Base-by-base conservation (phyloP, 1,140 invertebrate species). In the Andrena cerasifolii region DNA sequence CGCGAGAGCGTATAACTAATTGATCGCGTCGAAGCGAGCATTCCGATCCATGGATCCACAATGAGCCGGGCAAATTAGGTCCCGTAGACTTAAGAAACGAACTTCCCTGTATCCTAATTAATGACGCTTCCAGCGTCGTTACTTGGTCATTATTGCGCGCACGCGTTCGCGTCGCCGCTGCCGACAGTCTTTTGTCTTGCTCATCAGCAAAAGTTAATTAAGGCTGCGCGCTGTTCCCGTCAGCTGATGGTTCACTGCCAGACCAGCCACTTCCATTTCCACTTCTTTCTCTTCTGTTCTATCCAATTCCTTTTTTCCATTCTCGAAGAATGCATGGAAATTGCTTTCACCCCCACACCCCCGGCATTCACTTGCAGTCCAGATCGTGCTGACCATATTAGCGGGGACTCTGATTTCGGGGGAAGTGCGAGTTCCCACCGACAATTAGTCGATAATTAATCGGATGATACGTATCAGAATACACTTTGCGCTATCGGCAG, bases 131-230 rank as follows among this genome's bases (percentile, higher is more conserved):
- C 40, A 28, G 10, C 0, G 47, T 54, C 49, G 14, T 36, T 62
- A 47, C 36, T 26, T 12, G 24, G n/a, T 65, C 70, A n/a, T 43
- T 67, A 53, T 67, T 49, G 16, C 24, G 18, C n/a, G 8, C 26
- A 1, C 18, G n/a, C 26, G 40, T 53, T 31, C 3, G 36, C 51
- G 58, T 65, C 61, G 61, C 10, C 18, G 10, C 33, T 16, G 28
- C 54, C 24, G 12, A 21, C 26, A n/a, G 33, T 21, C 58, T 33
- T 51, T 31, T 59, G 68, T 59, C 47, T 73, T 18, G 36, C 49
- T 58, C 51, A 78, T 78, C 72, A 79, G 54, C 26, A 63, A 61
- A 79, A 67, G 77, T 75, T 74, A 79, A 79, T 78, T 78, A 78
- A 78, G 14, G 45, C 33, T 21, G 40, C 36, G 73, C 47, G n/a